Evolutionary conservation across 2,113 vertebrate genomes (phyloP), one percentile per base, ranked within the genome.

Genomic region (Esox niger): DNA sequence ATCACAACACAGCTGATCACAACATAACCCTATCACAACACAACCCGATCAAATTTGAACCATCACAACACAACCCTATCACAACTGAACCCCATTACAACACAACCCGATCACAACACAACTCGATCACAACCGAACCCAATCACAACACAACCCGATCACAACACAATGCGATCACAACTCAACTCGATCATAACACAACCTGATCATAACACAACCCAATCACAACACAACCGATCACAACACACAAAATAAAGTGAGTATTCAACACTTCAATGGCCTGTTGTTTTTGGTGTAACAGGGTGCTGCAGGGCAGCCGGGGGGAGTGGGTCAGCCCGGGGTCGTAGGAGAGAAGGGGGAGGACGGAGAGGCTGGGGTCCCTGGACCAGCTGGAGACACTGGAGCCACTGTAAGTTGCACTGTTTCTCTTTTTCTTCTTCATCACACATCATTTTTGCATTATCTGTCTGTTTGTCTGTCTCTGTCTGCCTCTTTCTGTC

Each of bases 331-430:
- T 9, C 94, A 96, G 64, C 95, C 92, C 0, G 96, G 96, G 0
- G 67, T 84, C 2, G 93, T 95, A 54, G 96, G 96, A 23, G 94
- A 96, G 74, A 98, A 97, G 95, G 96, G 96, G 58, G 95, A 98
- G n/a, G 87, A 92, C 1, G 96, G 96, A 1, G 93, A 96, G 43
- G 88, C 91, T 7, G 96, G 96, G 68, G 90, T 92, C 59, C 93
- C 93, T 0, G 96, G 96, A 56, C 61, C 79, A 13, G 81, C 78
- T 0, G 96, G 96, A 68, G 77, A 91, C 66, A 66, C 83, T 0
- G 96, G 96, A 3, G 63, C 47, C 7, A 64, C 82, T 8, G 96
- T 96, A 79, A 95, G 95, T 93, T 62, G 9, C 8, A 10, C 30
- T 59, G 6, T 59, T 31, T 26, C 20, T 21, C 17, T 33, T 20